Base-by-base conservation (phyloP, 2,888 invertebrate genomes). In the Hydriomena furcata region DNA sequence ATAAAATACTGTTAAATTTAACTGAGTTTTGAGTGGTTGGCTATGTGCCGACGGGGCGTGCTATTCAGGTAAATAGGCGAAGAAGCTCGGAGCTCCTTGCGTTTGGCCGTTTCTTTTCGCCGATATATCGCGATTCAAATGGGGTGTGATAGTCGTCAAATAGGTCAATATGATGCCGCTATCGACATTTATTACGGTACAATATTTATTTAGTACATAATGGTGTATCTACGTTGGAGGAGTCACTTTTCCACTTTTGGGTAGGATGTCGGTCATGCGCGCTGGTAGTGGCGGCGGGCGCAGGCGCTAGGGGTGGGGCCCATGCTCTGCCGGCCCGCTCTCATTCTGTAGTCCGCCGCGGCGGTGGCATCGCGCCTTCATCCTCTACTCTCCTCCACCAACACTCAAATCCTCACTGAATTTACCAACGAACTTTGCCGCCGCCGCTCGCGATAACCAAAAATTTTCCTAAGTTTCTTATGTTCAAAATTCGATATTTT, bases 121-220 rank as follows among this genome's bases (percentile, higher is more conserved):
- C 25, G 50, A 62, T 56, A 61, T 67, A 52, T 48, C 61, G 52
- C 58, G 54, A 56, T 65, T 43, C 59, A 63, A 71, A 73, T 71
- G 56, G 61, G 60, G 68, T 58, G 66, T 71, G 71, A 74, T 76
- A 74, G 73, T 73, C 57, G 69, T 71, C 58, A 82, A 75, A 64
- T 77, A 60, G 79, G 80, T 76, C 78, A 78, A 79, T 82, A 80
- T 81, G 72, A 80, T 82, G 73, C 72, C 57, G 60, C 63, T 68
- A 73, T 66, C 66, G 68, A 72, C 69, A 82, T 80, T 75, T 84
- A 82, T 83, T 78, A 73, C 72, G 79, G 75, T 82, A 84, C 79
- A 84, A 82, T 88, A 88, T 88, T 88, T 89, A 82, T 87, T 85
- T 86, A 87, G 82, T 87, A 90, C 77, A 89, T 89, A 89, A 84